phyloP scores from a whole-genome alignment of 2,113 vertebrate species.

The Pedetes capensis region DNA sequence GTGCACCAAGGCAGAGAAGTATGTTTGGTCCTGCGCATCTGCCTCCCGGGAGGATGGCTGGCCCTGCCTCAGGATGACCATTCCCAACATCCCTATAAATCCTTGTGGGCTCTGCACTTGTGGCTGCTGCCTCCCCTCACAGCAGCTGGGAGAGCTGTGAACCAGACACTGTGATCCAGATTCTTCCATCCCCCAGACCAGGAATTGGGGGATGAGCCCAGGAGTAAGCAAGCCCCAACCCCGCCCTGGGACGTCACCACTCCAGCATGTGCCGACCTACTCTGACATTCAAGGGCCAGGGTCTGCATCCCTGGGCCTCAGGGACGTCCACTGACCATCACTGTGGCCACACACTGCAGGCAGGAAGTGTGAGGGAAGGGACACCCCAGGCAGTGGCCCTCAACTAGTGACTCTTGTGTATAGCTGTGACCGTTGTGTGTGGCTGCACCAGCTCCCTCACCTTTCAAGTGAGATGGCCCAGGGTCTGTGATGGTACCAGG shows the following conservation, averaged over 20 bases:
- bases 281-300: background rate
- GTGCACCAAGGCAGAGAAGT: no score
- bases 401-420: background rate
- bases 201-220: background rate
- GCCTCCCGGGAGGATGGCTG: background rate
- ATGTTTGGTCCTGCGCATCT: background rate
- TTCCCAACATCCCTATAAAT: background rate
- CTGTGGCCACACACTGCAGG: background rate
- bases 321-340: accelerated
- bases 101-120: no score
- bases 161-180: background rate
- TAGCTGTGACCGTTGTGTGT: accelerated
- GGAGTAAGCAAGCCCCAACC: background rate
- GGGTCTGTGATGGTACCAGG: background rate
- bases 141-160: background rate
- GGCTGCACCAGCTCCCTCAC: background rate
- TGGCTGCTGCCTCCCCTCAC: background rate
- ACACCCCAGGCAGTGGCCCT: background rate
- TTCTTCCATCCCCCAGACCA: background rate
- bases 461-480: no score
- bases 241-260: background rate
- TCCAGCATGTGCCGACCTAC: background rate
- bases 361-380: background rate
- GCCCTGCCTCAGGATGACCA: background rate
- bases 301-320: background rate